These are phyloP conservation scores for Limnephilus marmoratus DNA, from an alignment of 2,888 invertebrate species.

Conservation along the genomic window DNA sequence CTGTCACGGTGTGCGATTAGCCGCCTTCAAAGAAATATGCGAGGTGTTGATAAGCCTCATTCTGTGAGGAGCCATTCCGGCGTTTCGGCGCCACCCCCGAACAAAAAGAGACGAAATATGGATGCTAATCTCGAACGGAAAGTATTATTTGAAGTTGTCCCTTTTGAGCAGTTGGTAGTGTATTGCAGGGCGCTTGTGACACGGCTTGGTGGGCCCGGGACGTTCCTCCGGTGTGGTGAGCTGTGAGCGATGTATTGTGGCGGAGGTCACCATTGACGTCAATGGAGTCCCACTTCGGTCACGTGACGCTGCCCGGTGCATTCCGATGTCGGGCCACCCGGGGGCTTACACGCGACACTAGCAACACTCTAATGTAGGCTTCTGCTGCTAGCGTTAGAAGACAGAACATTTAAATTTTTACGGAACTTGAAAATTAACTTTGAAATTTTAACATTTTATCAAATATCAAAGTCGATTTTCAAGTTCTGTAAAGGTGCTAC, in stretches of 20 bases:
- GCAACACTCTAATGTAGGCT: background rate
- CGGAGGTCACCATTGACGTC: conserved; percentile 86
- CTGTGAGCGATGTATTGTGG: conserved; percentile 71
- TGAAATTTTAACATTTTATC: no score
- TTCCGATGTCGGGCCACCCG: conserved; percentile 63
- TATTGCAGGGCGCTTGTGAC: background rate
- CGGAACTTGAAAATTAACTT: no score
- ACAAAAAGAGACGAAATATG: background rate
- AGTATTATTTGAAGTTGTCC: background rate
- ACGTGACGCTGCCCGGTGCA: conserved; percentile 75
- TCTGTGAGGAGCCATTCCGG: conserved; percentile 16
- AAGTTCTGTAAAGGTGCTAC: no score
- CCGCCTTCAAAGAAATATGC: conserved; percentile 42
- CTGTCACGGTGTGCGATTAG: conserved; percentile 13
- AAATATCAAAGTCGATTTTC: no score
- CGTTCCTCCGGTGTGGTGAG: conserved; percentile 42
- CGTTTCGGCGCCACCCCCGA: background rate
- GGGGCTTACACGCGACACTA: conserved; percentile 42
- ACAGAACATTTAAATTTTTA: no score
- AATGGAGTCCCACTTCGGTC: conserved; percentile 75
- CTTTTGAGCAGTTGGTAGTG: conserved; percentile 1
- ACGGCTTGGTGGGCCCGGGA: background rate
- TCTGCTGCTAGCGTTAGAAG: no score
- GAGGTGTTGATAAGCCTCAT: conserved; percentile 43
- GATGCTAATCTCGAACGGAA: no score